Conservation (phyloP, 2,888 invertebrate genomes). For the Panopea generosa region DNA sequence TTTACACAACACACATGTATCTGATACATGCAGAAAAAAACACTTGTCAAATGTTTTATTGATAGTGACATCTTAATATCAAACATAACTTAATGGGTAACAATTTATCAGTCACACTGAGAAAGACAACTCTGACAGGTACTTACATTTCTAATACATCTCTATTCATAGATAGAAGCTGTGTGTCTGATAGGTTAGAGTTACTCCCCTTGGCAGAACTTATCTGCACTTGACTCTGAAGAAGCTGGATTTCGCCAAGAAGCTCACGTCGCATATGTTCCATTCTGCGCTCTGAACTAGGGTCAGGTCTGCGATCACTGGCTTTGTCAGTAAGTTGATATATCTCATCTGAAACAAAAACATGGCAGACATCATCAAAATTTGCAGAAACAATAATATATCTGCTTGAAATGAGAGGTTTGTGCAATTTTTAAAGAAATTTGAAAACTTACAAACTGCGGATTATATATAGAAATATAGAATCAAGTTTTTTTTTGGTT, state of each 20-base stretch:
- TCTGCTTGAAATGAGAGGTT: not conserved
- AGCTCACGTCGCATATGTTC: constrained; percentile 65
- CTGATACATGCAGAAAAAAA: too few species aligned
- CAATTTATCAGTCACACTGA: not conserved
- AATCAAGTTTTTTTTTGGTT: too few species aligned
- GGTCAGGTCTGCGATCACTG: constrained; percentile 54
- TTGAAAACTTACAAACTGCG: too few species aligned
- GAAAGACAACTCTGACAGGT: not conserved
- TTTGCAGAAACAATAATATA: not conserved
- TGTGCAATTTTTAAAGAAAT: not conserved
- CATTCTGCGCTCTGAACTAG: constrained; percentile 54
- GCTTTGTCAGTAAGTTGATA: constrained; percentile 58
- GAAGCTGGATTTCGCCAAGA: constrained; percentile 66
- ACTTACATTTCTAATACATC: constrained; percentile 69
- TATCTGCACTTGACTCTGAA: constrained; percentile 66
- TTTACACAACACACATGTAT: too few species aligned
- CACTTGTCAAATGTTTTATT: too few species aligned
- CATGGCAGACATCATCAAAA: not conserved
- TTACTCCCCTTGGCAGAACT: constrained; percentile 64
- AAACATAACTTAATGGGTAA: not conserved
- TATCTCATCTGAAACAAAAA: constrained; percentile 64
- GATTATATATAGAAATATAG: too few species aligned
- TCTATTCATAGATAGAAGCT: constrained; percentile 61
- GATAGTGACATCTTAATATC: too few species aligned
- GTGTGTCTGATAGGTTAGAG: constrained; percentile 62